These are phyloP conservation scores for Merodon equestris DNA, from an alignment of 2,888 invertebrate species.

Conservation along the genomic window DNA sequence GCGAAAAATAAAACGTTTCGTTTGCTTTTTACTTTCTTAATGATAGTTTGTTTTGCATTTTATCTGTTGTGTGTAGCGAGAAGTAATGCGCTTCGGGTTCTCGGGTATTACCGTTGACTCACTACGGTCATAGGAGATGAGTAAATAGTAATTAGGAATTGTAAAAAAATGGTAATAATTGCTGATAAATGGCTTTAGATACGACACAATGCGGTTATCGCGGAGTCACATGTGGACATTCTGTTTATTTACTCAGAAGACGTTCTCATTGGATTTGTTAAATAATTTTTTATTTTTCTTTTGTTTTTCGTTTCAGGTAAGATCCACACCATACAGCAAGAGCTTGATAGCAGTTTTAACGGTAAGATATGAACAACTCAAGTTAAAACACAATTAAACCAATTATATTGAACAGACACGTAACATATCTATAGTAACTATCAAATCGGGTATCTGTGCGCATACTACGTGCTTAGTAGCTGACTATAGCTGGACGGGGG, in stretches of 20 bases:
- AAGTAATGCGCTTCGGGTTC: slow-evolving; percentile 28
- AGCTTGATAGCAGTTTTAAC: slow-evolving; percentile 67
- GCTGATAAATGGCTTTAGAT: slow-evolving; percentile 61
- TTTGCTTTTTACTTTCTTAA: slow-evolving; percentile 67
- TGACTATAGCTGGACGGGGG: too few species aligned
- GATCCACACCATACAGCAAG: slow-evolving; percentile 68
- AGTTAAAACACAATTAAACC: not conserved
- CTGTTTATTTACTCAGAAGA: not conserved
- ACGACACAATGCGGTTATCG: slow-evolving; percentile 45
- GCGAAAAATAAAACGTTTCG: slow-evolving; percentile 35
- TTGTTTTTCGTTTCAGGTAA: slow-evolving; percentile 48
- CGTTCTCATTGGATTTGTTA: not conserved
- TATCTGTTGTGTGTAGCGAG: slow-evolving; percentile 45
- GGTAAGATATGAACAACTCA: slow-evolving; percentile 57
- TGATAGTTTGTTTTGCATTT: slow-evolving; percentile 68
- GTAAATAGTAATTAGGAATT: slow-evolving; percentile 65
- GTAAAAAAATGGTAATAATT: slow-evolving; percentile 59
- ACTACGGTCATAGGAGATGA: slow-evolving; percentile 55
- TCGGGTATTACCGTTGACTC: slow-evolving; percentile 30
- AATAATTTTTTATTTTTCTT: slow-evolving; percentile 25
- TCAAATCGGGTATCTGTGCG: too few species aligned
- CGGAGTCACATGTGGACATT: slow-evolving; percentile 26
- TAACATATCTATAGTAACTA: not conserved
- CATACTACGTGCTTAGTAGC: too few species aligned
- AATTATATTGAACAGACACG: slow-evolving; percentile 10